These are phyloP conservation scores for Neopelma chrysocephalum DNA, from an alignment of 2,797 vertebrate genomes.

Conservation along the genomic window DNA sequence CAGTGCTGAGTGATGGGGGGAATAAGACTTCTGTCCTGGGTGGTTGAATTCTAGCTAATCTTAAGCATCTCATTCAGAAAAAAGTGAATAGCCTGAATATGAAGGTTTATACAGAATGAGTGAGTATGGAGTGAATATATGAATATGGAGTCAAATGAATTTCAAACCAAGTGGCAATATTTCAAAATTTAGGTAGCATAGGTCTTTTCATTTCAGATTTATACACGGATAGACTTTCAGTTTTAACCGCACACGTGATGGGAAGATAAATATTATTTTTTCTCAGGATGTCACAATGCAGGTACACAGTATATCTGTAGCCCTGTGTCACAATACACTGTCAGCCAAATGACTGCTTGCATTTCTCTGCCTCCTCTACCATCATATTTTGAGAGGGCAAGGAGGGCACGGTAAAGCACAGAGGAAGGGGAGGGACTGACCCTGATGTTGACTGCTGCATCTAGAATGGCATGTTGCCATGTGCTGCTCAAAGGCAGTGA, in stretches of 20 bases:
- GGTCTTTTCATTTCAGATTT: not conserved
- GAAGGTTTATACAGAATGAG: not conserved
- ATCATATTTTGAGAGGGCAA: not conserved
- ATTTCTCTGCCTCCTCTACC: not conserved
- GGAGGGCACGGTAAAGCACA: fast-evolving
- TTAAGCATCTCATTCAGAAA: not conserved
- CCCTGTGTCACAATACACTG: not conserved
- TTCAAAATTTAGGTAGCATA: not conserved
- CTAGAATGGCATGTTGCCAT: not conserved
- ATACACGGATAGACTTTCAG: not conserved
- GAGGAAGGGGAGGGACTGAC: not conserved
- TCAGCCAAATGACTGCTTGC: not conserved
- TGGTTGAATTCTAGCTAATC: not conserved
- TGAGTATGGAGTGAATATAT: not conserved
- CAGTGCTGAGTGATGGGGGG: not conserved
- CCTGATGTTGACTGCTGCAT: not conserved
- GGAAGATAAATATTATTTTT: not conserved
- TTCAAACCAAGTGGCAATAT: not conserved
- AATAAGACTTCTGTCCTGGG: not conserved
- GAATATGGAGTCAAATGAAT: not conserved
- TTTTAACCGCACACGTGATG: not conserved
- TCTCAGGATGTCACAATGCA: not conserved
- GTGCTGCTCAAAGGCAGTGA: not conserved
- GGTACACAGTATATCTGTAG: not conserved
- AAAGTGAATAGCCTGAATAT: not conserved